These are phyloP conservation scores for Drosophila sturtevanti DNA, from an alignment of 1,140 invertebrate genomes.

Conservation along the genomic window DNA sequence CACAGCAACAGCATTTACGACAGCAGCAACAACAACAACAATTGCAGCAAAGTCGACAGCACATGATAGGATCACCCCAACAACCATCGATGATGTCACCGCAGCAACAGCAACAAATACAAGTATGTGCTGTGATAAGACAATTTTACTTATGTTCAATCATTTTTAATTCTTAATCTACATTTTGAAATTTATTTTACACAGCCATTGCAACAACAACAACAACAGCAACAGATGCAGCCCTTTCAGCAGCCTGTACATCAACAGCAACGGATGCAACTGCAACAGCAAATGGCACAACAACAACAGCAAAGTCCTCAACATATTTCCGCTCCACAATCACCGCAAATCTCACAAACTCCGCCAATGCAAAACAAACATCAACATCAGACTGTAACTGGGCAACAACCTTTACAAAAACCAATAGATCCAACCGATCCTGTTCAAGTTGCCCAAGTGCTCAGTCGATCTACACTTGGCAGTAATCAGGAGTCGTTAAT, in stretches of 20 bases:
- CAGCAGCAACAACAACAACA: conserved; percentile 58
- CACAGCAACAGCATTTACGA: conserved; percentile 82
- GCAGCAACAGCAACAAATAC: conserved; percentile 54
- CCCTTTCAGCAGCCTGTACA: conserved; percentile 60
- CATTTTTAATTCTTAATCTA: neutral
- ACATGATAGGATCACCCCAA: conserved; percentile 71
- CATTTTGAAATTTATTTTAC: neutral
- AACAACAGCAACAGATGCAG: conserved; percentile 62
- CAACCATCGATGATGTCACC: conserved; percentile 66
- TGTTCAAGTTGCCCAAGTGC: conserved; percentile 74
- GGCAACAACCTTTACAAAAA: conserved; percentile 45
- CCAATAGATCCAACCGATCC: conserved; percentile 80
- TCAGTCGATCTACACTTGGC: conserved; percentile 70
- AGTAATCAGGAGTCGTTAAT: conserved; percentile 79
- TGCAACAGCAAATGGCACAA: conserved; percentile 63
- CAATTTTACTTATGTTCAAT: too few relatives aligned
- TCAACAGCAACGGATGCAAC: conserved; percentile 65
- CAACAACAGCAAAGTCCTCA: conserved; percentile 74
- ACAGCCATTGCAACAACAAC: conserved; percentile 36
- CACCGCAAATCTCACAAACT: conserved; percentile 70
- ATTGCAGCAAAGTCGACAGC: conserved; percentile 63
- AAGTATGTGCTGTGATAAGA: neutral
- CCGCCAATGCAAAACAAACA: conserved; percentile 64
- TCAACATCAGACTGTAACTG: conserved; percentile 41
- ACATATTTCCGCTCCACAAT: conserved; percentile 69